Evolutionary conservation across 2,888 invertebrate genomes (phyloP).

Genomic region (Subacronicta megacephala): DNA sequence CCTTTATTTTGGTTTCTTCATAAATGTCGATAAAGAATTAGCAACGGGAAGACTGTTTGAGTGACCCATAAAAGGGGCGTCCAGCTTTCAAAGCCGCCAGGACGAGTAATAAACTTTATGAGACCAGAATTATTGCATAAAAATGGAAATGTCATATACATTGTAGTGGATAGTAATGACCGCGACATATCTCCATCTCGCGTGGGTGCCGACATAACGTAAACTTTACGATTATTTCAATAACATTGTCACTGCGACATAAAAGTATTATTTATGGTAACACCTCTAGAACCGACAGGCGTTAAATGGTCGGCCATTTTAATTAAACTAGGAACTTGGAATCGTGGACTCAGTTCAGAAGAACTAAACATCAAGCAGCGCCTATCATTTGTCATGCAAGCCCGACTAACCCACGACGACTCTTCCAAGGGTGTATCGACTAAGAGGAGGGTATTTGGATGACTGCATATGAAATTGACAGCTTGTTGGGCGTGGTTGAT

Average conservation of each 20-base stretch:
- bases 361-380: too few species aligned
- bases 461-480: too few species aligned
- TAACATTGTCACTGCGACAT: slow-evolving; percentile 46
- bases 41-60: too few species aligned
- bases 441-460: too few species aligned
- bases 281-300: slow-evolving; percentile 32
- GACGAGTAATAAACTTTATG: neutral
- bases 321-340: too few species aligned
- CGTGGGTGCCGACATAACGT: slow-evolving; percentile 48
- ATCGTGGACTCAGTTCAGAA: too few species aligned
- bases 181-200: slow-evolving; percentile 47
- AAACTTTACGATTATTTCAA: slow-evolving; percentile 51
- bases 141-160: slow-evolving; percentile 18
- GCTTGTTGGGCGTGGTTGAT: too few species aligned
- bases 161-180: slow-evolving; percentile 17
- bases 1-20: too few species aligned
- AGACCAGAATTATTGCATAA: neutral
- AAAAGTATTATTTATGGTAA: slow-evolving; percentile 42
- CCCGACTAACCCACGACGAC: too few species aligned
- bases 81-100: neutral
- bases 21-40: too few species aligned
- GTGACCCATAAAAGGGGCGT: slow-evolving; percentile 3
- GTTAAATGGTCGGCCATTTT: slow-evolving; percentile 4
- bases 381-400: too few species aligned
- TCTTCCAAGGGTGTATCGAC: too few species aligned